A percentile compares a stretch with the other conserved stretches of the same genome.
Conservation (phyloP, 2,797 vertebrate species). For the Dendrocincla tyrannina region DNA sequence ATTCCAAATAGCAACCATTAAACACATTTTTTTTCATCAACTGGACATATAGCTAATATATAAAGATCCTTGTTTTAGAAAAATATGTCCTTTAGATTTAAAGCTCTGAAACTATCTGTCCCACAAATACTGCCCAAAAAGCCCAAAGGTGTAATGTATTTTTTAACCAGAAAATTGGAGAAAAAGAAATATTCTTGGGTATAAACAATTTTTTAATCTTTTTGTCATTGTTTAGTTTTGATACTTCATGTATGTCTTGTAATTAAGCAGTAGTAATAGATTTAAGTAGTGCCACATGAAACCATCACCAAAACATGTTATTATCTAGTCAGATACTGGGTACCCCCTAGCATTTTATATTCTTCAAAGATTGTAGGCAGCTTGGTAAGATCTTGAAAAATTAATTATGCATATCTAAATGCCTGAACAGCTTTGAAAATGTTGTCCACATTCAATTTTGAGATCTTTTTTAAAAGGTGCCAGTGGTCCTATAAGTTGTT, state of each 20-base stretch:
- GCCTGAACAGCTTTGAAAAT: not conserved
- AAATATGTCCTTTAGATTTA: not conserved
- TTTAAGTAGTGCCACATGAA: not conserved
- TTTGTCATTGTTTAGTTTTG: not conserved
- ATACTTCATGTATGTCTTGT: not conserved
- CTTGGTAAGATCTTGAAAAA: not conserved
- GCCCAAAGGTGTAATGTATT: rapidly evolving
- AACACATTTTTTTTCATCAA: not conserved
- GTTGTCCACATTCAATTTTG: not conserved
- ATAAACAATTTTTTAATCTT: not conserved
- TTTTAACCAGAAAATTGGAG: not conserved
- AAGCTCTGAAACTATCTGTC: not conserved
- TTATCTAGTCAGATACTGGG: not conserved
- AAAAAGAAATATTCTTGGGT: not conserved
- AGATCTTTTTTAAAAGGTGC: not conserved
- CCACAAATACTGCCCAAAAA: not conserved
- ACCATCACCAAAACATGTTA: not conserved
- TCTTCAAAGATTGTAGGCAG: not conserved
- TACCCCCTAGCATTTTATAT: not conserved
- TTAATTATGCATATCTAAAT: not conserved
- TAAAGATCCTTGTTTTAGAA: not conserved
- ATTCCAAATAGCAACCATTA: not conserved
- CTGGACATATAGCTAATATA: not conserved
- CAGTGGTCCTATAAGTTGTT: not conserved
- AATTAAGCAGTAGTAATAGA: not conserved